Evolutionary conservation across 2,113 vertebrate species (phyloP).

Genomic region (Bombycilla garrulus): DNA sequence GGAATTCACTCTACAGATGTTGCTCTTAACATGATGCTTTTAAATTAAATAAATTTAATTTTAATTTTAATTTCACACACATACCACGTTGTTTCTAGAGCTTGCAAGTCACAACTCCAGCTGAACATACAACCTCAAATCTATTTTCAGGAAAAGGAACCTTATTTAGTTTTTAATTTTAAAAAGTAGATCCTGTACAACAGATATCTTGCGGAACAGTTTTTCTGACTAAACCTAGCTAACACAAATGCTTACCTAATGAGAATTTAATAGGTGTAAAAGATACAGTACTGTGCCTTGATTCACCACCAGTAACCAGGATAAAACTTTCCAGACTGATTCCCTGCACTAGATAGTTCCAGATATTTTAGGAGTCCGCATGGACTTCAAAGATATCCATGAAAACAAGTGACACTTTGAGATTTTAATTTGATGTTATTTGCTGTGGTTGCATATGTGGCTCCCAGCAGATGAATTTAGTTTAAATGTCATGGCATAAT

Average conservation of each 20-base stretch:
- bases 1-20: neutral
- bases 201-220: neutral
- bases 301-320: neutral
- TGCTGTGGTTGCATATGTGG: neutral
- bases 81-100: neutral
- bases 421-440: neutral
- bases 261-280: neutral
- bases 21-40: neutral
- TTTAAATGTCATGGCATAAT: neutral
- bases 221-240: neutral
- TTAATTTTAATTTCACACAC: neutral
- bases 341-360: neutral
- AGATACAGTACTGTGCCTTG: neutral
- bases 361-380: neutral
- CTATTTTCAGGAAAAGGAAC: neutral
- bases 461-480: neutral
- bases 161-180: neutral
- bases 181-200: neutral
- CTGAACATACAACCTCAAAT: neutral
- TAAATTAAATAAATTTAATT: neutral
- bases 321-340: neutral
- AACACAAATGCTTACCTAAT: neutral
- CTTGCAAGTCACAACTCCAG: neutral
- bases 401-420: neutral
- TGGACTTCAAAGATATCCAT: neutral